These are phyloP conservation scores for Oceanodroma leucorhoa DNA, from an alignment of 2,797 vertebrate genomes.

Conservation along the genomic window DNA sequence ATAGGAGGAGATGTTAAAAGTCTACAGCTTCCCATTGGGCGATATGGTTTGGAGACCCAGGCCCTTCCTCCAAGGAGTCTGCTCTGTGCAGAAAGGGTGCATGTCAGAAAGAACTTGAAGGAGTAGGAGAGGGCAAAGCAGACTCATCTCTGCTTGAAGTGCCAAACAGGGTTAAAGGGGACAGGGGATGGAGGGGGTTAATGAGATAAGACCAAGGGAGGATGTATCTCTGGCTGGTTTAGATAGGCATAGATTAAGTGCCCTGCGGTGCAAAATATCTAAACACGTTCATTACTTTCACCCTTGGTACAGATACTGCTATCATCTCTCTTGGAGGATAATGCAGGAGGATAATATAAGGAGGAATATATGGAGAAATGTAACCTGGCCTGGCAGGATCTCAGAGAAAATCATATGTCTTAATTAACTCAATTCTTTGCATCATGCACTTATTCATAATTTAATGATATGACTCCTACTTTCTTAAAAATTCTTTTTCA, in stretches of 20 bases:
- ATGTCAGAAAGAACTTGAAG: not conserved
- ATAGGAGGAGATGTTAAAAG: fast-evolving
- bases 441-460: not conserved
- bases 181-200: not conserved
- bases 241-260: not conserved
- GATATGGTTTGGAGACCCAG: not conserved
- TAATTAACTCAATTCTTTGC: not conserved
- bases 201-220: not conserved
- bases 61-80: not conserved
- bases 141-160: not conserved
- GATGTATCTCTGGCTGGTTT: not conserved
- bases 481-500: constrained; percentile 19
- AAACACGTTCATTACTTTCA: not conserved
- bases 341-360: not conserved
- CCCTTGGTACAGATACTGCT: not conserved
- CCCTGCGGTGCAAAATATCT: not conserved
- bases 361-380: not conserved
- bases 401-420: not conserved
- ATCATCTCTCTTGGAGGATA: not conserved
- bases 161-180: not conserved
- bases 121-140: not conserved
- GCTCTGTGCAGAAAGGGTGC: fast-evolving
- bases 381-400: constrained; percentile 2
- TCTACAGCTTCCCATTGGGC: fast-evolving
- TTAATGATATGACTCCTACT: not conserved